Evolutionary conservation across 2,797 vertebrate species (phyloP).

Genomic region (Hypotaenidia philippensis): DNA sequence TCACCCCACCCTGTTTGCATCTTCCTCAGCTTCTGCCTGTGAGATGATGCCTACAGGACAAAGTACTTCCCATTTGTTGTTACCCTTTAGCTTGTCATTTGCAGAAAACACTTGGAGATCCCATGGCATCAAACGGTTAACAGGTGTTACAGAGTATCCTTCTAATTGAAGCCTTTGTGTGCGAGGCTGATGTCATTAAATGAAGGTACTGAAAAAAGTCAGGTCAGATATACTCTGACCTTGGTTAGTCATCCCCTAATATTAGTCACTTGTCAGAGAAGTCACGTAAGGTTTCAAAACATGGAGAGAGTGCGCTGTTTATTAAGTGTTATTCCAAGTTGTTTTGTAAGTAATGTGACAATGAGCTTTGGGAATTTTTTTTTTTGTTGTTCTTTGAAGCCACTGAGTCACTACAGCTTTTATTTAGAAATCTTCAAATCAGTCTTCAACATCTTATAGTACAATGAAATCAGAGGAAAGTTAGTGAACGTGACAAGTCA

Average conservation of each 20-base stretch:
- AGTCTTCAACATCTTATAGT: neutral
- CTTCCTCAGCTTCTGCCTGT: neutral
- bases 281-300: neutral
- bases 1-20: neutral
- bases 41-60: neutral
- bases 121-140: neutral
- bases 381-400: neutral
- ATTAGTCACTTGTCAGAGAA: neutral
- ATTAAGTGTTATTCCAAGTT: neutral
- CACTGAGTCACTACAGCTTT: neutral
- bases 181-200: neutral
- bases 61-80: neutral
- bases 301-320: neutral
- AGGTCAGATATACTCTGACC: neutral
- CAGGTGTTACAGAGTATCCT: neutral
- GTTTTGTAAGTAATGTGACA: neutral
- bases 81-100: neutral
- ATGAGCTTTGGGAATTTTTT: neutral
- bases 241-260: neutral
- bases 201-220: neutral
- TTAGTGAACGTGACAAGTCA: accelerated
- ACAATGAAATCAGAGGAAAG: neutral
- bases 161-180: neutral
- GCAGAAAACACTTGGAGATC: neutral
- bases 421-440: neutral